phyloP scores from a whole-genome alignment of 2,888 invertebrate species.

The Cryptocheilus praepositus region DNA sequence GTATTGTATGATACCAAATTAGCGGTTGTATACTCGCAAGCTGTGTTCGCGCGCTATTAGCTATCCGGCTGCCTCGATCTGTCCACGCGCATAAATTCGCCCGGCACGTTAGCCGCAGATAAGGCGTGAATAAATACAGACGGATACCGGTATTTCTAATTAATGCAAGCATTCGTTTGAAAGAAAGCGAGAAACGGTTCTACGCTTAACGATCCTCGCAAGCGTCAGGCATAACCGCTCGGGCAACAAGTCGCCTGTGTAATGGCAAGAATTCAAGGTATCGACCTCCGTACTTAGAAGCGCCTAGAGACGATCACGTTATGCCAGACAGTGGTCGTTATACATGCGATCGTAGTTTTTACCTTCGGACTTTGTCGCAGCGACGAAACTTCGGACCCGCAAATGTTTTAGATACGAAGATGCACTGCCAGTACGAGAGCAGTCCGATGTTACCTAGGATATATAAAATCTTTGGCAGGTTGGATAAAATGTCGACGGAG shows the following conservation, averaged over 20 bases:
- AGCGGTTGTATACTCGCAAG: constrained; percentile 21
- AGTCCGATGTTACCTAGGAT: constrained; percentile 14
- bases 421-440: not conserved
- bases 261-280: constrained; percentile 3
- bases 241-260: constrained; percentile 18
- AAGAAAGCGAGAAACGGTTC: constrained; percentile 29
- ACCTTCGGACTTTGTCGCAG: too few species aligned
- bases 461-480: constrained; percentile 16
- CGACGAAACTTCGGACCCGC: constrained; percentile 3
- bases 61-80: constrained; percentile 1
- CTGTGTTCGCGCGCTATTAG: not conserved
- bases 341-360: too few species aligned
- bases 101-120: constrained; percentile 5
- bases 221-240: not conserved
- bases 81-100: constrained; percentile 31
- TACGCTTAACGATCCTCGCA: constrained; percentile 21
- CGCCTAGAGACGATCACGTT: not conserved
- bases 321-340: too few species aligned
- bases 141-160: constrained; percentile 34
- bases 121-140: constrained; percentile 15
- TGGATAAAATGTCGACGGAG: not conserved
- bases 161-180: constrained; percentile 28
- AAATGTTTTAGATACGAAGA: constrained; percentile 15
- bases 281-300: not conserved
- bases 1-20: constrained; percentile 43